phyloP scores from a whole-genome alignment of 1,140 invertebrate genomes.

The Aphis gossypii region DNA sequence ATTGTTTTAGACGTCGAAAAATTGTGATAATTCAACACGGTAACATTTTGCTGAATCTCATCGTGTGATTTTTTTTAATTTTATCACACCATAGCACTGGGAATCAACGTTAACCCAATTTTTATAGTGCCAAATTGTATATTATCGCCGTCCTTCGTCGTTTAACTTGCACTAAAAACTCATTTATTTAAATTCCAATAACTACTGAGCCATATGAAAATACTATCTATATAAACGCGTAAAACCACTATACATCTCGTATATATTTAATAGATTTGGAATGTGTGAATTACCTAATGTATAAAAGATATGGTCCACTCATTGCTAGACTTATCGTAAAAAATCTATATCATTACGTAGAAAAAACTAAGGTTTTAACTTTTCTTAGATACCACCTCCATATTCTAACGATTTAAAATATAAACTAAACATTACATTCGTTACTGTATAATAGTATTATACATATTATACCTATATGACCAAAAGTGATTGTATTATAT shows the following conservation, averaged over 20 bases:
- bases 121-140: constrained; percentile 22
- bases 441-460: not conserved
- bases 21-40: not conserved
- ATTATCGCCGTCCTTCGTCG: too few relatives aligned
- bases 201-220: not conserved
- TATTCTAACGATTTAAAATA: not conserved
- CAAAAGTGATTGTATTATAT: not conserved
- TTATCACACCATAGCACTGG: not conserved
- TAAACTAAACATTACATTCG: not conserved
- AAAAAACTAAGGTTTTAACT: not conserved
- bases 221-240: not conserved
- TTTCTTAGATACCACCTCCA: not conserved
- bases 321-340: not conserved
- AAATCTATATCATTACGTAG: not conserved
- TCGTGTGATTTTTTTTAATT: constrained; percentile 8
- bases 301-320: not conserved
- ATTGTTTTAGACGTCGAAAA: not conserved
- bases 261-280: not conserved
- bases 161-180: constrained; percentile 4
- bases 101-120: constrained; percentile 38
- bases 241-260: not conserved
- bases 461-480: not conserved
- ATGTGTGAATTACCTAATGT: not conserved
- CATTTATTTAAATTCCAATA: not conserved
- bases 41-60: not conserved